A percentile compares a stretch with the other conserved stretches of the same genome.
Conservation (phyloP, 2,888 invertebrate genomes). For the Mesoligia furuncula region DNA sequence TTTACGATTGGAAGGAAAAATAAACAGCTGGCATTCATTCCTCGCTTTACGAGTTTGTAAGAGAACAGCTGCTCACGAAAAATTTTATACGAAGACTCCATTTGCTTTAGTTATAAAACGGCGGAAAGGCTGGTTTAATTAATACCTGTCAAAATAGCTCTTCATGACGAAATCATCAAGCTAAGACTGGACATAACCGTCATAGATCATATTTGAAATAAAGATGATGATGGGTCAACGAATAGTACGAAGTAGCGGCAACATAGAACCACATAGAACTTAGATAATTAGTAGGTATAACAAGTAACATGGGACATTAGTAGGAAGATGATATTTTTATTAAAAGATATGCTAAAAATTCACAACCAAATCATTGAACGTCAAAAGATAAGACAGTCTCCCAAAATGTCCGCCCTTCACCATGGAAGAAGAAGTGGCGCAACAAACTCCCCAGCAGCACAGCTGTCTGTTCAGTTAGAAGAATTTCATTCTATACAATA, state of each 20-base stretch:
- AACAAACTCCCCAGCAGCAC: neutral
- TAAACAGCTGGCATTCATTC: constrained; percentile 35
- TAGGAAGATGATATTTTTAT: neutral
- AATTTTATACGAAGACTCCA: constrained; percentile 8
- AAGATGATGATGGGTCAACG: neutral
- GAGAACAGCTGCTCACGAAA: constrained; percentile 7
- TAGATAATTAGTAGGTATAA: no score
- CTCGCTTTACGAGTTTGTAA: constrained; percentile 5
- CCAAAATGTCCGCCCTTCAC: neutral
- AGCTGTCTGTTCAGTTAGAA: neutral
- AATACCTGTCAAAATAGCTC: neutral
- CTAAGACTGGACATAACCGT: no score
- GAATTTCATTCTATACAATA: no score
- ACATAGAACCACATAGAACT: neutral
- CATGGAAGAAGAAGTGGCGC: neutral
- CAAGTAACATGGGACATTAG: neutral
- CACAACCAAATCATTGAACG: neutral
- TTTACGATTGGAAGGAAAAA: constrained; percentile 18
- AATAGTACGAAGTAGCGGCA: neutral
- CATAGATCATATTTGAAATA: neutral
- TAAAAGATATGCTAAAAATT: neutral
- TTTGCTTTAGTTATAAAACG: neutral
- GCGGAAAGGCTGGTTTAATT: neutral
- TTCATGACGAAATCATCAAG: no score
- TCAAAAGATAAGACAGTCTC: neutral